Evolutionary conservation across 2,888 invertebrate genomes (phyloP).

Genomic region (Anodontia alba): DNA sequence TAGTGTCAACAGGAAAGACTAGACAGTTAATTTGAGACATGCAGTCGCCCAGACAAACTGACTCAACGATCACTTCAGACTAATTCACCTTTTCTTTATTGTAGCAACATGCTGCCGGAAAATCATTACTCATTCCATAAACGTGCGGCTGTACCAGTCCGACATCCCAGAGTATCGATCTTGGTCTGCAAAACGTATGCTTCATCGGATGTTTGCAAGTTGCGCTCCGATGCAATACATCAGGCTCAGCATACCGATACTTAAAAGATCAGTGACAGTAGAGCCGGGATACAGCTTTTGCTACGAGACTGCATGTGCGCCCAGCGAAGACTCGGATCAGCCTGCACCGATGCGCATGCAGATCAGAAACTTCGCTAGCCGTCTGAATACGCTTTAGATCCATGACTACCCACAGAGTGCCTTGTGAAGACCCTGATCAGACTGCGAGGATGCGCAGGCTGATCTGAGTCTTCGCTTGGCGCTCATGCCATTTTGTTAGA

Average conservation of each 20-base stretch:
- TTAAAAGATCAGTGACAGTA: neutral
- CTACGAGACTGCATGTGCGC: neutral
- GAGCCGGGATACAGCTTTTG: too few species aligned
- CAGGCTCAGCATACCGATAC: neutral
- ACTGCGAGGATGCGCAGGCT: neutral
- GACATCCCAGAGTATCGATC: neutral
- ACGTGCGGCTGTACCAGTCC: neutral
- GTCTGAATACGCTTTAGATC: too few species aligned
- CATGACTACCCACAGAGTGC: neutral
- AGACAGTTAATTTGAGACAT: neutral
- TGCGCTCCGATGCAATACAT: neutral
- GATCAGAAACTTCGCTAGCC: too few species aligned
- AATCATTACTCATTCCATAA: conserved; percentile 11
- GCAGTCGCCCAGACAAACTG: conserved; percentile 13
- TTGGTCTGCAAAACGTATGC: conserved; percentile 12
- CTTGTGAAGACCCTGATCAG: neutral
- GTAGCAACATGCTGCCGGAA: conserved; percentile 8
- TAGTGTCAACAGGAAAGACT: neutral
- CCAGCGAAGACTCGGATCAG: neutral
- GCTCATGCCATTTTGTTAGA: neutral
- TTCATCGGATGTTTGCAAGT: conserved; percentile 2
- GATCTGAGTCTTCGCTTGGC: neutral
- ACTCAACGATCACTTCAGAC: neutral
- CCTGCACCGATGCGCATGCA: neutral
- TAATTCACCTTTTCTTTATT: neutral